Conservation (phyloP, 23 tunicate species). For the Halocynthia aurantium region DNA sequence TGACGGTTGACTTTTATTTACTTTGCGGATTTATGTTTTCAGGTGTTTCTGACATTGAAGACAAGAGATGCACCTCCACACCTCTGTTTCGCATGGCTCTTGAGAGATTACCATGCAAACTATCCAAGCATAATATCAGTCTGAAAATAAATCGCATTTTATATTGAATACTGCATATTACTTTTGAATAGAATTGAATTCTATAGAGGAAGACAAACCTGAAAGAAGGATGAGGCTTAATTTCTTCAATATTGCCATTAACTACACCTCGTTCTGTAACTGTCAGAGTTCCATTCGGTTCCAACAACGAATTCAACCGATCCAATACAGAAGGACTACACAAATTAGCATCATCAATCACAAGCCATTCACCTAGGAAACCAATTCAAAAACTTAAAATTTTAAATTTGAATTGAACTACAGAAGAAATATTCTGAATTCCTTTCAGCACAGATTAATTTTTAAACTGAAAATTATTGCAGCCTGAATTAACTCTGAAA, state of each 20-base stretch:
- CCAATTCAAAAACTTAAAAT: neutral
- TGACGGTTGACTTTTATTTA: neutral
- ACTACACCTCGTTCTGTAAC: conserved; percentile 88
- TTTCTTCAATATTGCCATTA: conserved; percentile 49
- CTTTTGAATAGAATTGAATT: neutral
- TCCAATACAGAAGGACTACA: conserved; percentile 93
- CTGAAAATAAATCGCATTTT: conserved; percentile 17
- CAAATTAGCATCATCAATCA: conserved; percentile 82
- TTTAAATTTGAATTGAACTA: neutral
- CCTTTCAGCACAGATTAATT: neutral
- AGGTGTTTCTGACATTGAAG: neutral
- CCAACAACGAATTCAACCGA: conserved; percentile 77
- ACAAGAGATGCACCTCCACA: conserved; percentile 54
- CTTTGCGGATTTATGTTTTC: neutral
- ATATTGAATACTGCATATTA: neutral
- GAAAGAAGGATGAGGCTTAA: conserved; percentile 80
- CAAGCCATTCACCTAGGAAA: conserved; percentile 83
- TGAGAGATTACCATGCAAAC: conserved; percentile 75
- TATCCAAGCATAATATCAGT: conserved; percentile 61
- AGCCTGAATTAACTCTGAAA: neutral
- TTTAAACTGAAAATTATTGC: neutral
- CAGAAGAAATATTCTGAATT: neutral
- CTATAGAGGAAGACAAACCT: conserved; percentile 25
- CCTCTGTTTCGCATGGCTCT: conserved; percentile 96
- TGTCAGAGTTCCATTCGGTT: conserved; percentile 65